Conservation (phyloP, 2,797 vertebrate species). For the Tachyglossus aculeatus region DNA sequence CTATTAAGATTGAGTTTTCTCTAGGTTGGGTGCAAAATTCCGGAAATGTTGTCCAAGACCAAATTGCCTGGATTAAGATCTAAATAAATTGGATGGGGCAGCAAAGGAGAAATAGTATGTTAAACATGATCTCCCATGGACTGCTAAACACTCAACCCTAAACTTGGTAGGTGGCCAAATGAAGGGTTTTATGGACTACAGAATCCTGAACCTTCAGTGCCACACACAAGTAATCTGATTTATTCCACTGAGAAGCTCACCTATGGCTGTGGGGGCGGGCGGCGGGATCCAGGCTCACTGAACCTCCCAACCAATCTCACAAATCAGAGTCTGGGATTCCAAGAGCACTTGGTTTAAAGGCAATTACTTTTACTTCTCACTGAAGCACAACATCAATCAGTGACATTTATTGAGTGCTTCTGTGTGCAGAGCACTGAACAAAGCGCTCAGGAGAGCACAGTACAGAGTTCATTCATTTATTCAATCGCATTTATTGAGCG, state of each 20-base stretch:
- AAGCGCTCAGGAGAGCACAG: too few species aligned
- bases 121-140: neutral
- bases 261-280: too few species aligned
- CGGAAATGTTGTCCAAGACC: neutral
- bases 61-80: neutral
- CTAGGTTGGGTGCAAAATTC: constrained; percentile 9
- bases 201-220: neutral
- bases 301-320: constrained; percentile 19
- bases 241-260: constrained; percentile 10
- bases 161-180: neutral
- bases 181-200: constrained; percentile 1
- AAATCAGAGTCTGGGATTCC: constrained; percentile 43
- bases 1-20: constrained; percentile 21
- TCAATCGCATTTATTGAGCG: too few species aligned
- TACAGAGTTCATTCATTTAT: too few species aligned
- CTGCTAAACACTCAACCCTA: constrained; percentile 11
- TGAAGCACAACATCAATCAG: neutral
- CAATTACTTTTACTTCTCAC: constrained; percentile 11
- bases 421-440: too few species aligned
- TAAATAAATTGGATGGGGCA: constrained; percentile 3
- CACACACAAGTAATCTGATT: neutral
- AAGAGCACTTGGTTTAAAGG: constrained; percentile 10
- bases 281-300: neutral
- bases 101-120: constrained; percentile 5
- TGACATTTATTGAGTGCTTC: too few species aligned